Base-by-base conservation (phyloP, 2,888 invertebrate genomes). In the Nymphalis c-album region DNA sequence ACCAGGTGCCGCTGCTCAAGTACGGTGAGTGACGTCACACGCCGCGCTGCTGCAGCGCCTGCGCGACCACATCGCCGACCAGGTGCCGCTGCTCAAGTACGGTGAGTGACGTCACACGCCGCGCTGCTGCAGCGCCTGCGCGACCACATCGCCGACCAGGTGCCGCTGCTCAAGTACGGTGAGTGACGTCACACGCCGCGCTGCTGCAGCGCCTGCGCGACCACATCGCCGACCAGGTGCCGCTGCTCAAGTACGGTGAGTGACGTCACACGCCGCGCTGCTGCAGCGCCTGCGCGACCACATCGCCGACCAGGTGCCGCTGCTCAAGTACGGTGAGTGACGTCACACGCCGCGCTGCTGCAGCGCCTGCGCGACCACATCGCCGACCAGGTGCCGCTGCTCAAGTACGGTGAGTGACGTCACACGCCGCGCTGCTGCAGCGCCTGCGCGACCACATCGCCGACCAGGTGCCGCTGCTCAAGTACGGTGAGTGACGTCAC, bases 1-100 rank as follows among this genome's bases (percentile, higher is more conserved):
- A 95, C 72, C 98, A 98, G 88, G 95, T 97, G 80, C 97, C 97
- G 0, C 86, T 98, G 58, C 91, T 98, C 60, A 96, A 96, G 78
- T 94, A 95, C 72, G 97, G 94, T 94, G 60, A 80, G 84, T 74
- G 17, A n/a, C n/a, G n/a, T n/a, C n/a, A n/a, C 95, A 97, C 80
- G 92, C 90, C 45, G 90, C 93, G 0, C 89, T 96, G 61, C 90
- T 98, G 7, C 90, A 94, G 22, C 94, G 94, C 71, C 90, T 98
- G 10, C 96, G 97, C 79, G 95, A 96, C 74, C 92, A 97, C 53
- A 97, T 98, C 74, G 96, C 96, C 0, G 94, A 95, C 72, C 98
- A 98, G 88, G 95, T 97, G 80, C 97, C 97, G 0, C 86, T 98
- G 58, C 91, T 98, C 60, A 96, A 96, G 78, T 94, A 95, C 72